phyloP scores from a whole-genome alignment of 2,113 vertebrate species.

The Eulemur rufifrons region DNA sequence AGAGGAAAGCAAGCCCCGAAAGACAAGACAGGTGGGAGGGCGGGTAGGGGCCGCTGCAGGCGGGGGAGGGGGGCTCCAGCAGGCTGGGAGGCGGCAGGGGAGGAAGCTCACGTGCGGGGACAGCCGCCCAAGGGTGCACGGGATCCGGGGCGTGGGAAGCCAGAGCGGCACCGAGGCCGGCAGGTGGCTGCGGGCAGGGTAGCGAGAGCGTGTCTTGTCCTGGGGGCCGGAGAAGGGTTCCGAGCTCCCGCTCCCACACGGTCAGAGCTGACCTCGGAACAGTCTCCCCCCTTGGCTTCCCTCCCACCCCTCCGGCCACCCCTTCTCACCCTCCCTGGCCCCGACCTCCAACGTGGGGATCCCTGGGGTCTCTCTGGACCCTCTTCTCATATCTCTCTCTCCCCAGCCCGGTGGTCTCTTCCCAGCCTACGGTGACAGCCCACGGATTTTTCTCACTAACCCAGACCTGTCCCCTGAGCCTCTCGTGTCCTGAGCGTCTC shows the following conservation, averaged over 20 bases:
- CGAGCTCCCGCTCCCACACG: not conserved
- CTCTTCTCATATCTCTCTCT: not conserved
- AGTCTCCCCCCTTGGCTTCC: fast-evolving
- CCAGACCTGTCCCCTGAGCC: not conserved
- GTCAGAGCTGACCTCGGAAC: not conserved
- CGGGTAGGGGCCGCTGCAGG: not conserved
- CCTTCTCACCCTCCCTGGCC: not conserved
- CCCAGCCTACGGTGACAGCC: not conserved
- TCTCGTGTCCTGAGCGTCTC: not conserved
- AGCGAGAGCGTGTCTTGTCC: not conserved
- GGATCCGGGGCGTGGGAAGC: not conserved
- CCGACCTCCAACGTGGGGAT: not conserved
- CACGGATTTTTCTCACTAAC: not conserved
- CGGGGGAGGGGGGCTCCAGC: too few species aligned
- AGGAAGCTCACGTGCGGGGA: not conserved
- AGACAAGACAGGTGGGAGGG: not conserved
- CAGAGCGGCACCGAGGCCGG: too few species aligned
- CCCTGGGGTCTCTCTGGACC: not conserved
- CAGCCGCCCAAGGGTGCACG: not conserved
- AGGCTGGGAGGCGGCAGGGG: not conserved
- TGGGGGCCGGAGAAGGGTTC: not conserved
- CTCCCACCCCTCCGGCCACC: not conserved
- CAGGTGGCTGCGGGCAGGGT: too few species aligned
- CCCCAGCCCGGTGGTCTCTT: not conserved
- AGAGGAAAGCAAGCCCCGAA: not conserved